Conservation (phyloP, 2,888 invertebrate species). For the Argyresthia albistria region DNA sequence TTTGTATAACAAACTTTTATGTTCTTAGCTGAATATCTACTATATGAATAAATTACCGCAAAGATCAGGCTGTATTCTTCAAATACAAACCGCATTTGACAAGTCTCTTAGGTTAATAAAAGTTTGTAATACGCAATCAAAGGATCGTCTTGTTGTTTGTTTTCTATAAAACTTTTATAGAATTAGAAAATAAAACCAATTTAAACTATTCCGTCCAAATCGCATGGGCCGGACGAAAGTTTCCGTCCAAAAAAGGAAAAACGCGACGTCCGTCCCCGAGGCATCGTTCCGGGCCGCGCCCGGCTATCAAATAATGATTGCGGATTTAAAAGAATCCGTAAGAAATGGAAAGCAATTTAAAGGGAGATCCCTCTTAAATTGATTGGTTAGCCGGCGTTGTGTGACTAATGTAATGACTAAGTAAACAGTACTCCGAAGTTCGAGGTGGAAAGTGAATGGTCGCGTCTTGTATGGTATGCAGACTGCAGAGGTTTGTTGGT, state of each 20-base stretch:
- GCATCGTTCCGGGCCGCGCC: constrained; percentile 13
- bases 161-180: background rate
- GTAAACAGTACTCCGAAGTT: constrained; percentile 16
- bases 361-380: constrained; percentile 19
- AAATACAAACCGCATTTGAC: too few species aligned
- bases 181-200: constrained; percentile 21
- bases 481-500: too few species aligned
- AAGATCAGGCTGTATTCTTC: too few species aligned
- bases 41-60: too few species aligned
- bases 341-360: constrained; percentile 23
- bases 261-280: constrained; percentile 13
- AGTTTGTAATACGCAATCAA: constrained; percentile 4
- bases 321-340: constrained; percentile 18
- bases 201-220: constrained; percentile 17
- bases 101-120: background rate
- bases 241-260: constrained; percentile 13
- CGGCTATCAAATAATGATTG: constrained; percentile 21
- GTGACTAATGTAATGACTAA: constrained; percentile 27
- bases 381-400: constrained; percentile 17
- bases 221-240: constrained; percentile 15
- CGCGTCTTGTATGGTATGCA: too few species aligned
- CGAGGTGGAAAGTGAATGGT: background rate
- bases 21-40: too few species aligned
- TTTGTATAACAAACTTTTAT: too few species aligned
- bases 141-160: background rate